Percentiles rank a stretch among this genome's conserved stretches.
phyloP scores from a whole-genome alignment of 1,140 invertebrate species.

The Zaprionus africanus region DNA sequence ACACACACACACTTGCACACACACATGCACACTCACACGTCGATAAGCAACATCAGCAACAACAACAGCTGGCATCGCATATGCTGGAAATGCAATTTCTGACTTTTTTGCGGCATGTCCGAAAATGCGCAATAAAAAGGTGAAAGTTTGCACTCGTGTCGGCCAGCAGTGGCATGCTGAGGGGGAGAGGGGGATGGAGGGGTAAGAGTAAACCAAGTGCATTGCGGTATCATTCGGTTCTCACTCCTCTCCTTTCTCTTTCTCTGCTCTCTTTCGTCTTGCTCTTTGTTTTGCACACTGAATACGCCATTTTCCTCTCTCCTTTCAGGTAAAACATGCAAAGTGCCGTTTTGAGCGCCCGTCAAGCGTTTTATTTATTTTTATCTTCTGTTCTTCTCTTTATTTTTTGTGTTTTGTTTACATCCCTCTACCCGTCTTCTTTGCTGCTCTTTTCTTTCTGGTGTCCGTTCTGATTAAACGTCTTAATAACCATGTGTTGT shows the following conservation, averaged over 20 bases:
- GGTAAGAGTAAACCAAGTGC: constrained; percentile 47
- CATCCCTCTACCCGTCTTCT: not conserved
- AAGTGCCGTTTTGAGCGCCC: constrained; percentile 38
- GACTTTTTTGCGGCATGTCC: constrained; percentile 69
- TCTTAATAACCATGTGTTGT: too few species aligned
- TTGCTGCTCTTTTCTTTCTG: too few species aligned
- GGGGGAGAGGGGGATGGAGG: not conserved
- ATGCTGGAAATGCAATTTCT: constrained; percentile 68
- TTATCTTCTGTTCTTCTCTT: not conserved
- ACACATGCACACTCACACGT: constrained; percentile 15
- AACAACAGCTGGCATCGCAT: constrained; percentile 36
- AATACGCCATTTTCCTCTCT: not conserved
- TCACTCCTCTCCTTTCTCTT: constrained; percentile 2
- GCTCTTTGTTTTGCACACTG: not conserved
- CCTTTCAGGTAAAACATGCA: constrained; percentile 37
- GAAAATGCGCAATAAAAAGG: constrained; percentile 65
- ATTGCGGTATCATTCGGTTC: constrained; percentile 67
- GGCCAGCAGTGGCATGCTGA: not conserved
- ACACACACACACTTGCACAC: not conserved
- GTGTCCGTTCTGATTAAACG: too few species aligned
- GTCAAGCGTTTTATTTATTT: not conserved
- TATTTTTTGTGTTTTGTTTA: not conserved
- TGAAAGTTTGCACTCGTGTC: constrained; percentile 46
- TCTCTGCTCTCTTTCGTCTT: not conserved
- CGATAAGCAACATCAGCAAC: constrained; percentile 4